Percentiles rank a stretch among this genome's conserved stretches.
Conservation (phyloP, 2,888 invertebrate genomes). For the Euphydryas editha region DNA sequence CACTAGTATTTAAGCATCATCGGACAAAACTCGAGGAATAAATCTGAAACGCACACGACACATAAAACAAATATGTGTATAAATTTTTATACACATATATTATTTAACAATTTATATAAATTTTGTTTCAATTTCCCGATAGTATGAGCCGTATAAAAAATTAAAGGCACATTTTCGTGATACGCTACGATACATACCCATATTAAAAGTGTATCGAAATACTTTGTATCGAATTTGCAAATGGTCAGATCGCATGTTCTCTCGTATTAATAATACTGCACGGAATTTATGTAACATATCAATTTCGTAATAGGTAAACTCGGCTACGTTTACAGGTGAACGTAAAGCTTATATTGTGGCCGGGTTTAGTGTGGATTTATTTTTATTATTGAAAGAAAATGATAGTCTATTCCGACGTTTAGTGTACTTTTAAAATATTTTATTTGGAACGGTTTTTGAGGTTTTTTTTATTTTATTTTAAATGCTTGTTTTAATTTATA, state of each 20-base stretch:
- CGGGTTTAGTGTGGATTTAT: neutral
- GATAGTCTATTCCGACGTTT: neutral
- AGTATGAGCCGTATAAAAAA: neutral
- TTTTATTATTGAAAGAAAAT: neutral
- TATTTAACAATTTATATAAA: no score
- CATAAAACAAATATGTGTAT: no score
- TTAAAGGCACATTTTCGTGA: slow-evolving; percentile 1
- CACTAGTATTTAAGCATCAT: no score
- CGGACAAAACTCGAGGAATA: no score
- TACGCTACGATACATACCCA: slow-evolving; percentile 8
- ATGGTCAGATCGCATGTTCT: slow-evolving; percentile 46
- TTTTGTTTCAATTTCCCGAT: no score
- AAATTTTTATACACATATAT: no score
- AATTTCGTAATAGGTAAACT: slow-evolving; percentile 38
- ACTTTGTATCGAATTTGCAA: slow-evolving; percentile 46
- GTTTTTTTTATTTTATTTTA: slow-evolving; percentile 4
- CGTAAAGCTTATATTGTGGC: neutral
- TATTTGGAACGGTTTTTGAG: neutral
- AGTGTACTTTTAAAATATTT: neutral
- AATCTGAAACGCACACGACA: no score
- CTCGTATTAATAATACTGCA: slow-evolving; percentile 44
- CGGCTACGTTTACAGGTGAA: neutral
- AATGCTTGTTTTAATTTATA: neutral
- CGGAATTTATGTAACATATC: slow-evolving; percentile 37
- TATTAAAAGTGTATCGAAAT: slow-evolving; percentile 22